Evolutionary conservation across 2,888 invertebrate genomes (phyloP).

Genomic region (Sphinx pinastri): DNA sequence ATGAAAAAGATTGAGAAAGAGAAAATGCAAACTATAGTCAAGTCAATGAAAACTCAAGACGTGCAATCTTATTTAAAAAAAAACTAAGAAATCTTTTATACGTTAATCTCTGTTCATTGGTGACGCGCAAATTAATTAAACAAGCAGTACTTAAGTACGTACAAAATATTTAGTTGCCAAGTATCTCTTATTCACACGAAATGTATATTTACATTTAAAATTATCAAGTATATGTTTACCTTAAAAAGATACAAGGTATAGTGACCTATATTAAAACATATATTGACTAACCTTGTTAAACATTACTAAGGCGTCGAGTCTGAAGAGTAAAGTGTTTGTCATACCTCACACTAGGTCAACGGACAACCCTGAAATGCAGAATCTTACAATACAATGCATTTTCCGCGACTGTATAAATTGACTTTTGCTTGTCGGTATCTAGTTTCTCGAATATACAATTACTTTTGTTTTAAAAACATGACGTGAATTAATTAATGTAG

Average conservation of each 20-base stretch:
- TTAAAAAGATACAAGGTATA: neutral
- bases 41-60: too few species aligned
- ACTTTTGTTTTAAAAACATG: neutral
- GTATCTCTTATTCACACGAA: neutral
- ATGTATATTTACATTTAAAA: constrained; percentile 2
- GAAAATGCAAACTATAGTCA: too few species aligned
- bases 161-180: neutral
- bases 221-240: neutral
- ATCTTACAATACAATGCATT: constrained; percentile 22
- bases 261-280: constrained; percentile 2
- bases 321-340: neutral
- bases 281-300: constrained; percentile 1
- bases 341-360: constrained; percentile 20
- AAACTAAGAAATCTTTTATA: too few species aligned
- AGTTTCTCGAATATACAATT: constrained; percentile 3
- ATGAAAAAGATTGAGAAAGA: too few species aligned
- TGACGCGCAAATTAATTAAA: neutral
- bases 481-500: too few species aligned
- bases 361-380: constrained; percentile 17
- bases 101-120: neutral
- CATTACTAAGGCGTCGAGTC: neutral
- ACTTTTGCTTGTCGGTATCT: constrained; percentile 21
- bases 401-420: constrained; percentile 20
- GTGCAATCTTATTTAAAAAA: too few species aligned
- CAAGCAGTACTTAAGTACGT: neutral